These are phyloP conservation scores for Perccottus glenii DNA, from an alignment of 2,113 vertebrate species.

Conservation along the genomic window DNA sequence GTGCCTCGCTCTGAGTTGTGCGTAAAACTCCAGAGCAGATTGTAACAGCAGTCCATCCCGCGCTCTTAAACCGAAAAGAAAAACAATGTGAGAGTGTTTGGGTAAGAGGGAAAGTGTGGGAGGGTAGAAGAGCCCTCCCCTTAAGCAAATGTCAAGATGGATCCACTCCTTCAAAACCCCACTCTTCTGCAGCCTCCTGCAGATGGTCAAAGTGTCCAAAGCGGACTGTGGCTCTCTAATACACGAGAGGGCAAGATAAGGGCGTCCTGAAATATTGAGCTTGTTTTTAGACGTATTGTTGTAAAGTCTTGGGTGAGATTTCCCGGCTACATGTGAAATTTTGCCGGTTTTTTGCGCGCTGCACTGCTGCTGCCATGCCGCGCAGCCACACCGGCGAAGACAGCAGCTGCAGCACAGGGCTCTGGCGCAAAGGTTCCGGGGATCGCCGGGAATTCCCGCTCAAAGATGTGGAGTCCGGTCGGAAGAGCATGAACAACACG, in stretches of 20 bases:
- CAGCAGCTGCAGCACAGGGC: constrained; percentile 84
- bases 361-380: constrained; percentile 91
- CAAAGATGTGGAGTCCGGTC: constrained; percentile 92
- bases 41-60: not conserved
- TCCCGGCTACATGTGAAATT: constrained; percentile 63
- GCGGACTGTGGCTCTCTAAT: constrained; percentile 19
- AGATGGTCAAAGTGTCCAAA: constrained; percentile 67
- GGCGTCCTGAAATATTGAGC: not conserved
- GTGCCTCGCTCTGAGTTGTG: not conserved
- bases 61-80: constrained; percentile 28
- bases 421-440: constrained; percentile 84
- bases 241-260: constrained; percentile 14
- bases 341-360: constrained; percentile 64
- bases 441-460: constrained; percentile 80
- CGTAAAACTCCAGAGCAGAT: constrained; percentile 18
- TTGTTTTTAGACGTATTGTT: not conserved
- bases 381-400: constrained; percentile 90
- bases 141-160: constrained; percentile 65
- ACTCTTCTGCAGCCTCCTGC: constrained; percentile 55
- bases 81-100: constrained; percentile 19
- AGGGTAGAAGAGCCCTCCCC: constrained; percentile 67
- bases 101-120: constrained; percentile 43
- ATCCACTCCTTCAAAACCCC: constrained; percentile 78
- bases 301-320: not conserved
- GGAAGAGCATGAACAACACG: constrained; percentile 78